Base-by-base conservation (phyloP, 2,797 vertebrate species). In the Melopsittacus undulatus region DNA sequence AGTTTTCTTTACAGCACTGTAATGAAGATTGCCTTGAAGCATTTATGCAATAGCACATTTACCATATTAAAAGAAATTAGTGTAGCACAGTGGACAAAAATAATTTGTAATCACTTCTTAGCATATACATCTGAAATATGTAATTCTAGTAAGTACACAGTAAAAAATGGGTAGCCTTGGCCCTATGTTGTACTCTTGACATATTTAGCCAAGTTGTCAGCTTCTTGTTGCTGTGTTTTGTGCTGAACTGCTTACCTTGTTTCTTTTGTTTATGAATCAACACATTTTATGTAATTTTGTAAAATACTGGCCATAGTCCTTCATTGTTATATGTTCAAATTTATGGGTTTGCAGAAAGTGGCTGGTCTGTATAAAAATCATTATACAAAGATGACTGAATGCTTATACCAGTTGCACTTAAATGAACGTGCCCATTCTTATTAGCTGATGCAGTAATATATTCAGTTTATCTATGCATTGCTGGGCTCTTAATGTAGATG, bases 391-490 rank as follows among this genome's bases (percentile, higher is more conserved):
- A 97, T 97, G 96, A 97, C 96, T 94, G 97, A 98, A 97, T 96
- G 96, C 95, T 96, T 96, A 96, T 96, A 95, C 94, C 97, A 97
- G 97, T 98, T 98, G 97, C 94, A 94, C 97, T 98, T 98, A 97
- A 96, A 83, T 95, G 94, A 97, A 94, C 95, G 96, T 82, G 89
- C 96, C 98, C 97, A 97, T 98, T 97, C 96, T 98, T 97, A 90
- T 98, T 98, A 97, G 97, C 92, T 97, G 98, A 98, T 98, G 98
- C 98, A 98, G 98, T 98, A 98, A 98, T 98, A 97, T 98, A 98
- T 98, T 98, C 98, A 98, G 97, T 98, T 98, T 98, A 99, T 98
- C 99, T 99, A 99, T 99, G 99, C 99, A 98, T 98, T 98, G 98
- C 98, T 98, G 97, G 98, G 98, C 97, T 98, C 98, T 98, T 97